Evolutionary conservation across 2,888 invertebrate species (phyloP).

Genomic region (Tiliacea citrago): DNA sequence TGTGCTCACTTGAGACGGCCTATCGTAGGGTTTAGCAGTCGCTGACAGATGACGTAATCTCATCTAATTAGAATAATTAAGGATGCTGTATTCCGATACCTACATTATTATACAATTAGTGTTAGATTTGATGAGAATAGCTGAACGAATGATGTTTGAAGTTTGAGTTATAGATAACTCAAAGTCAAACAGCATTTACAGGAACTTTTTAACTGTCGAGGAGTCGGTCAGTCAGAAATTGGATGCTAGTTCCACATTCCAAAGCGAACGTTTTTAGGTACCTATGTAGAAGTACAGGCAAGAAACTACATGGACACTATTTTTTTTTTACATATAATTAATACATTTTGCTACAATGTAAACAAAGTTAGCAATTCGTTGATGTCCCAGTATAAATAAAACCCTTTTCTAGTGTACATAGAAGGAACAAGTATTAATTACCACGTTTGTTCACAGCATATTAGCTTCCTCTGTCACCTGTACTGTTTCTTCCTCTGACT

Average conservation of each 20-base stretch:
- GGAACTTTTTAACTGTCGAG: background rate
- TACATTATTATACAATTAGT: conserved; percentile 25
- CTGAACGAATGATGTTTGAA: conserved; percentile 10
- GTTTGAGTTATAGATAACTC: background rate
- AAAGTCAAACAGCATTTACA: background rate
- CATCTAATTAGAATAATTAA: conserved; percentile 65
- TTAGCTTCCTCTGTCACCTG: background rate
- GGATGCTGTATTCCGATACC: conserved; percentile 43
- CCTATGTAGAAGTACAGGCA: too few relatives aligned
- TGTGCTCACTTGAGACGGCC: conserved; percentile 69
- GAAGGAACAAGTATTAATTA: background rate
- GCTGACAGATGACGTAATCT: conserved; percentile 67
- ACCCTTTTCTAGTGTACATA: background rate
- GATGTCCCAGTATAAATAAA: background rate
- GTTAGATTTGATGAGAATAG: conserved; percentile 41
- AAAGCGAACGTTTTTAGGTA: too few relatives aligned
- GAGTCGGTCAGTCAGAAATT: background rate
- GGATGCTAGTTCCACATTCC: background rate
- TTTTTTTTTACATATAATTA: rapidly evolving
- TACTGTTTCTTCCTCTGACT: background rate
- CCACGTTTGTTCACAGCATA: background rate
- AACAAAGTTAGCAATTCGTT: background rate
- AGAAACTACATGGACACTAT: too few relatives aligned
- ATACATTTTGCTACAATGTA: background rate
- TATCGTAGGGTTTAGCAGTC: conserved; percentile 56